These are phyloP conservation scores for Callinectes sapidus DNA, from an alignment of 2,888 invertebrate species.

Conservation along the genomic window DNA sequence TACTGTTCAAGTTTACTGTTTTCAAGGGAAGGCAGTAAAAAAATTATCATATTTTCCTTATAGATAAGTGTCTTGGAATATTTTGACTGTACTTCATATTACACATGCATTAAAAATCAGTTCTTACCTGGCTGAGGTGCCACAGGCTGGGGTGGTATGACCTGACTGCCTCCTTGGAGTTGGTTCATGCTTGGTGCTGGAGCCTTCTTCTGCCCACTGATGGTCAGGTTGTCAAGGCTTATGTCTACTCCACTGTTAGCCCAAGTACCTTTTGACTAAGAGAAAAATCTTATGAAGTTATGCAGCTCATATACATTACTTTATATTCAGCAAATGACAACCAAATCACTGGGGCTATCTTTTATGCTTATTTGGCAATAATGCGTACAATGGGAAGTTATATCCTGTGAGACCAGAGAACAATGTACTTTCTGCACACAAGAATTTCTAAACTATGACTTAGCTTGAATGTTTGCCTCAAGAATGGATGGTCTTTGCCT, in stretches of 20 bases:
- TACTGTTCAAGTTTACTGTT: too few relatives aligned
- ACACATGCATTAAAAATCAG: neutral
- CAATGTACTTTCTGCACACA: neutral
- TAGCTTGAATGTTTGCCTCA: neutral
- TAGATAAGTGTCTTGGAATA: too few relatives aligned
- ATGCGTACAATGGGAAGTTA: too few relatives aligned
- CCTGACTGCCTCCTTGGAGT: constrained; percentile 52
- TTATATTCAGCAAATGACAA: neutral
- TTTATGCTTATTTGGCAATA: neutral
- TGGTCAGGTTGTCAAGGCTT: constrained; percentile 38
- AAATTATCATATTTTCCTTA: too few relatives aligned
- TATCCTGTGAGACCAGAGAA: neutral
- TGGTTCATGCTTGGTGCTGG: constrained; percentile 71
- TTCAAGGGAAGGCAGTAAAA: too few relatives aligned
- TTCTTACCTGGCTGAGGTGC: constrained; percentile 38
- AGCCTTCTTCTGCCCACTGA: constrained; percentile 34
- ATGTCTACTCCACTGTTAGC: constrained; percentile 71
- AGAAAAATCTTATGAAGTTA: neutral
- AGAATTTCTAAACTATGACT: neutral
- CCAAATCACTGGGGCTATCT: neutral
- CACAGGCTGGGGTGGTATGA: constrained; percentile 20
- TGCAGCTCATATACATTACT: neutral
- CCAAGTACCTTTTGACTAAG: constrained; percentile 59
- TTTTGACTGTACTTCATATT: neutral
- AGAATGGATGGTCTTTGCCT: too few relatives aligned